These are phyloP conservation scores for Amphimallon solstitiale DNA, from an alignment of 2,888 invertebrate genomes.

Conservation along the genomic window DNA sequence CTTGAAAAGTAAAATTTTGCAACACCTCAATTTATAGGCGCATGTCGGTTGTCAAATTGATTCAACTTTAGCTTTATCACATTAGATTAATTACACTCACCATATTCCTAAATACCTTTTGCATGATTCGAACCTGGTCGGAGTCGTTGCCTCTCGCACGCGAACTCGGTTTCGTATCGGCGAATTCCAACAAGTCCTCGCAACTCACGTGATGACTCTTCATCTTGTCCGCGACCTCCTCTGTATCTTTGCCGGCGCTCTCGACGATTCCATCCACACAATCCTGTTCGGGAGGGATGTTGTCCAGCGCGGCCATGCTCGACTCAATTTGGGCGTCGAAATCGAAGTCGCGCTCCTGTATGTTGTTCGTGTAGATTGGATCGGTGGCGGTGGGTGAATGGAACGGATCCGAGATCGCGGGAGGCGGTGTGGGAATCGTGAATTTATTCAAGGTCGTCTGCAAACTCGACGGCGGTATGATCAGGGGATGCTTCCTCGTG, in stretches of 20 bases:
- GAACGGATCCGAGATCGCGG: slow-evolving; percentile 49
- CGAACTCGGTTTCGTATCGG: slow-evolving; percentile 84
- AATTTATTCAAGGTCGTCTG: slow-evolving; percentile 73
- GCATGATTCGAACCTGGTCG: slow-evolving; percentile 92
- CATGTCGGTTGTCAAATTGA: too few relatives aligned
- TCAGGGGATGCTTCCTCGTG: slow-evolving; percentile 83
- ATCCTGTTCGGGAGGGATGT: slow-evolving; percentile 60
- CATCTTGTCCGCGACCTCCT: slow-evolving; percentile 32
- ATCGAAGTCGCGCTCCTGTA: slow-evolving; percentile 55
- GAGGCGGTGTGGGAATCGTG: slow-evolving; percentile 48
- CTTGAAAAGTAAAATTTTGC: too few relatives aligned
- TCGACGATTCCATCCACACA: slow-evolving; percentile 53
- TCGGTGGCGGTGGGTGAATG: slow-evolving; percentile 46
- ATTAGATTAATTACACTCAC: slow-evolving; percentile 64
- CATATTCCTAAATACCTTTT: slow-evolving; percentile 82
- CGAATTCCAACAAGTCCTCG: slow-evolving; percentile 90
- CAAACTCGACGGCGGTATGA: slow-evolving; percentile 75
- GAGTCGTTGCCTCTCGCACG: slow-evolving; percentile 86
- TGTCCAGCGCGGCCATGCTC: slow-evolving; percentile 70
- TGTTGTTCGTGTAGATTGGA: slow-evolving; percentile 55
- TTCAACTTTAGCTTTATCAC: too few relatives aligned
- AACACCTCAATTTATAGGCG: too few relatives aligned
- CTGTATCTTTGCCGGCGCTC: slow-evolving; percentile 5
- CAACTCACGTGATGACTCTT: slow-evolving; percentile 86
- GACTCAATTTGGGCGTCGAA: slow-evolving; percentile 68